These are phyloP conservation scores for Helicolenus hilgendorfi DNA, from an alignment of 2,797 vertebrate species.

Conservation along the genomic window DNA sequence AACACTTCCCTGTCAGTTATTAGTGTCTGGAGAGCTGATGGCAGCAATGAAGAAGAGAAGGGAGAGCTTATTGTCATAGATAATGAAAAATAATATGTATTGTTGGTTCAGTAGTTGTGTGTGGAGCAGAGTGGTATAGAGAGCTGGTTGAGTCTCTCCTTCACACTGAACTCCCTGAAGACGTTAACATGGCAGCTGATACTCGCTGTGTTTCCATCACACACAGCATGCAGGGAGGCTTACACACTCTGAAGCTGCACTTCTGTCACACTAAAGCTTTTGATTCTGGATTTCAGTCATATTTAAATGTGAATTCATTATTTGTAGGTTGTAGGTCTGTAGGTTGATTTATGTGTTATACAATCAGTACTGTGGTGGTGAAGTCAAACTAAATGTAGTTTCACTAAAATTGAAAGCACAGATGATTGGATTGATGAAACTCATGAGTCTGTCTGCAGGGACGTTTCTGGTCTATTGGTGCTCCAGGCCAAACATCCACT, in stretches of 20 bases:
- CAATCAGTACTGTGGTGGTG: not conserved
- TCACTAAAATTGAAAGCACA: not conserved
- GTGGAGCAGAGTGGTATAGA: not conserved
- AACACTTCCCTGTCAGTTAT: not conserved
- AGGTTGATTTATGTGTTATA: not conserved
- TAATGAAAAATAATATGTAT: constrained; percentile 25
- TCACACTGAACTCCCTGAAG: not conserved
- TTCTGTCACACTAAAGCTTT: not conserved
- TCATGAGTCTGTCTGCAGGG: no score
- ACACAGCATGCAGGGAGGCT: not conserved
- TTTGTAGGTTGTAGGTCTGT: not conserved
- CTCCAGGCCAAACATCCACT: no score
- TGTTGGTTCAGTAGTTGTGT: not conserved
- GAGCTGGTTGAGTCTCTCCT: not conserved
- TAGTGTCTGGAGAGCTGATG: not conserved
- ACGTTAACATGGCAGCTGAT: not conserved
- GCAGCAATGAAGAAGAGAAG: not conserved
- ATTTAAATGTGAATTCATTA: not conserved
- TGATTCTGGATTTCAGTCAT: not conserved
- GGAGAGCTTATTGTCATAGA: not conserved
- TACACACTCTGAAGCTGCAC: not conserved
- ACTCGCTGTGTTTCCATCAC: not conserved
- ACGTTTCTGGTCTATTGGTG: no score
- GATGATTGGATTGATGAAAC: not conserved
- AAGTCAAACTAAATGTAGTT: not conserved